These are phyloP conservation scores for Chlorospingus semifuscus DNA, from an alignment of 2,797 vertebrate genomes.

Conservation along the genomic window DNA sequence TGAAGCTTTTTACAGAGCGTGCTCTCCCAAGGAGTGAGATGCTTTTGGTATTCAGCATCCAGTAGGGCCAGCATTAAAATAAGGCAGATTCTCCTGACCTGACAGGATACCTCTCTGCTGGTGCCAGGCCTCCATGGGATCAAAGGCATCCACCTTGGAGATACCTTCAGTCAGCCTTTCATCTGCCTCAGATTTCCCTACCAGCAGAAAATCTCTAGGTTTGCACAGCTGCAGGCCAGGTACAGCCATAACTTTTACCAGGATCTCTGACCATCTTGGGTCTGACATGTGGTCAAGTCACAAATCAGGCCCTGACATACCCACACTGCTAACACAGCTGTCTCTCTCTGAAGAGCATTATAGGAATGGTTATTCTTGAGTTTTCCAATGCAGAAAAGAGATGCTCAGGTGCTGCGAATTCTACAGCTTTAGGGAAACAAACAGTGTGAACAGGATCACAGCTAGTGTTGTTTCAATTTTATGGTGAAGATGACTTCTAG, in stretches of 20 bases:
- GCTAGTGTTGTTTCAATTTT: background rate
- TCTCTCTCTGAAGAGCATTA: background rate
- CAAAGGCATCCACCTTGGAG: background rate
- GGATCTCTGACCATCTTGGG: background rate
- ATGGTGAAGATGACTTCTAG: background rate
- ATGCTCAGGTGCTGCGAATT: background rate
- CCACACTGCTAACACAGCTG: background rate
- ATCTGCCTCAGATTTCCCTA: background rate
- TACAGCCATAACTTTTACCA: background rate
- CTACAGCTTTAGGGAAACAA: background rate
- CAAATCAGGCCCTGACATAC: background rate
- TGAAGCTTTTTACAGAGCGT: background rate
- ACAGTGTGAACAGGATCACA: background rate
- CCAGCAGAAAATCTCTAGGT: background rate
- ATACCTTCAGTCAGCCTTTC: background rate
- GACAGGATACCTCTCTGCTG: background rate
- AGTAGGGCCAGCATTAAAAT: background rate
- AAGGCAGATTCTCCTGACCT: background rate
- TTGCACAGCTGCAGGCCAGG: conserved; percentile 41
- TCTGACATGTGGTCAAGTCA: background rate
- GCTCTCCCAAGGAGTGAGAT: background rate
- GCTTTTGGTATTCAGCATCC: background rate
- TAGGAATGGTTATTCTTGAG: background rate
- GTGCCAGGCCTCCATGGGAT: background rate
- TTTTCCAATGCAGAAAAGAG: background rate